Percentiles rank a stretch among this genome's conserved stretches.
These are phyloP conservation scores for Idaea biselata DNA, from an alignment of 2,888 invertebrate species.

Conservation along the genomic window DNA sequence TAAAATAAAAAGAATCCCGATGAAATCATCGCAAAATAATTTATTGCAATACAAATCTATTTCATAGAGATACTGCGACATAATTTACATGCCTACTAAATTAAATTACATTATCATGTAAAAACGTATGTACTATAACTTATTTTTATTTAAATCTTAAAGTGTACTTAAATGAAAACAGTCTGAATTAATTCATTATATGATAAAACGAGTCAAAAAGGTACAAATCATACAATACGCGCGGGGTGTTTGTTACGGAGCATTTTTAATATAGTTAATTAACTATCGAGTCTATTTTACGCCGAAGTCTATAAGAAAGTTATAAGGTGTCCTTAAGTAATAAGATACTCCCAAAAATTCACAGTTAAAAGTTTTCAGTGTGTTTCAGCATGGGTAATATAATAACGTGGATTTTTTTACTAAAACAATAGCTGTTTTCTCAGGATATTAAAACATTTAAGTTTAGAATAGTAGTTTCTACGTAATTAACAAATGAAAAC, in stretches of 20 bases:
- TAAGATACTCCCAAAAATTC: no score
- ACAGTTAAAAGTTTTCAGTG: no score
- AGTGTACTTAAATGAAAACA: conserved; percentile 5
- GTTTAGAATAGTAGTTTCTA: no score
- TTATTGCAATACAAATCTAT: neutral
- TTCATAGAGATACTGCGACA: neutral
- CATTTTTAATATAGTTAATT: neutral
- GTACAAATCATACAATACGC: no score
- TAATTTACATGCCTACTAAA: neutral
- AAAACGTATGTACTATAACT: neutral
- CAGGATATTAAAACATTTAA: no score
- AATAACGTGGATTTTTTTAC: no score
- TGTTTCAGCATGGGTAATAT: no score
- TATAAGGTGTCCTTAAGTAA: no score
- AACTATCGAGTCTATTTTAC: neutral
- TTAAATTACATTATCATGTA: conserved; percentile 14
- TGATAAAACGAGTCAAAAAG: neutral
- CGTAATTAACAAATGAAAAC: no score
- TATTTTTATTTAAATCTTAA: conserved; percentile 1
- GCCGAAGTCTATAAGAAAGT: conserved; percentile 12
- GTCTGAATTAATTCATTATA: neutral
- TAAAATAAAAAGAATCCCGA: neutral
- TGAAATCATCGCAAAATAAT: neutral
- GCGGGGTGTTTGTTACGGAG: no score
- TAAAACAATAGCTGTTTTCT: no score